Evolutionary conservation across 1,140 invertebrate genomes (phyloP).

Genomic region (Sitobion miscanthi): DNA sequence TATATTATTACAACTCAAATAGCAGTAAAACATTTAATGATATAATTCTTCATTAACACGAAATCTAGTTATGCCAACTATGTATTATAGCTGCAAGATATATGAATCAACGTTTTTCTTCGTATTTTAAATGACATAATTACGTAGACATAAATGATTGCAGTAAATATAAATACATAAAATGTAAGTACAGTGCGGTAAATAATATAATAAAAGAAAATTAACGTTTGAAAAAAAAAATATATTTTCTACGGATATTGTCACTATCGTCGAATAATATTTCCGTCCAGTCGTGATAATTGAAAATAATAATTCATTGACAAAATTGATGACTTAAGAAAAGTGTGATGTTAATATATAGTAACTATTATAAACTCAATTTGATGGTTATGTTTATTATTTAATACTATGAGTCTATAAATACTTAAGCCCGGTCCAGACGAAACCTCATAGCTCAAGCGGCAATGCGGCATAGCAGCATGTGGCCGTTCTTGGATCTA

Average conservation of each 20-base stretch:
- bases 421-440: too few relatives aligned
- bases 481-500: too few relatives aligned
- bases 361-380: too few relatives aligned
- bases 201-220: not conserved
- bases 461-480: too few relatives aligned
- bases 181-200: not conserved
- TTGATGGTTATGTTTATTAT: too few relatives aligned
- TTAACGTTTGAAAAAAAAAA: not conserved
- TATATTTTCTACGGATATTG: not conserved
- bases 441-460: too few relatives aligned
- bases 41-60: conserved; percentile 6
- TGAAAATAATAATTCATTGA: not conserved
- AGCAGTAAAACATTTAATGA: not conserved
- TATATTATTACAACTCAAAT: conserved; percentile 6
- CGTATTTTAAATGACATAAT: not conserved
- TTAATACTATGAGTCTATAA: too few relatives aligned
- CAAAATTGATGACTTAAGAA: not conserved
- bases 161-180: not conserved
- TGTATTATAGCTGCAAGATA: not conserved
- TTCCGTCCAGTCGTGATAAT: not conserved
- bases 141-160: not conserved
- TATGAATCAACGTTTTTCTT: not conserved
- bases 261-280: not conserved
- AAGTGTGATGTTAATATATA: not conserved
- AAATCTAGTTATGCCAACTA: not conserved